Evolutionary conservation across 1,140 invertebrate species (phyloP), one percentile per base, ranked within the genome.

Genomic region (Dreissena polymorpha): DNA sequence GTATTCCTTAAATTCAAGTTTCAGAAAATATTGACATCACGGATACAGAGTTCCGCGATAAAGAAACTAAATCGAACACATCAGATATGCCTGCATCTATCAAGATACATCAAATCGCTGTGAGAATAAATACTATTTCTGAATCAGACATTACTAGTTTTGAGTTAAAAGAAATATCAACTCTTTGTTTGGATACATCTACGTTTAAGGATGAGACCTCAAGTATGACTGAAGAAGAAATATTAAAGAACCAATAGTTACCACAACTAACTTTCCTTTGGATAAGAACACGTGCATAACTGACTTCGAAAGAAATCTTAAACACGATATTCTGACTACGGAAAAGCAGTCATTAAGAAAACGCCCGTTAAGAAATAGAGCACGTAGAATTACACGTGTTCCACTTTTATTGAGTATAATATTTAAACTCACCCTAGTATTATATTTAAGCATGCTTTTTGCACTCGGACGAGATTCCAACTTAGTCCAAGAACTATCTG

Each of bases 361-460:
- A 39, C 39, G 39, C 8, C 39, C 2, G 8, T 39, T 39, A 39
- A 39, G 39, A 39, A 39, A 39, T 5, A 39, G 75, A 16, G 71
- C 64, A 14, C 53, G 29, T 50, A 49, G 57, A 63, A 76, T 50
- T 16, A 76, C 74, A 5, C 7, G 49, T 5, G 67, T 65, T 10
- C 64, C 67, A 64, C 21, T 76, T 8, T 65, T 76, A 65, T 67
- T 65, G 29, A 65, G 60, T 2, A 21, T 29, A 12, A 6, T n/a
- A 27, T 76, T 76, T 51, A 76, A 53, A 8, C 21, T 76, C 16
- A 76, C 74, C 49, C 21, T 64, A 0, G n/a, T 10, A 29, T 14
- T 76, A 7, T 76, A 76, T 21, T 50, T 29, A 10, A 53, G 12
- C 29, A 5, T 76, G 60, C 55, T 39, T 39, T 39, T 18, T n/a